phyloP scores from a whole-genome alignment of 2,888 invertebrate genomes.

The Hanleya hanleyi region DNA sequence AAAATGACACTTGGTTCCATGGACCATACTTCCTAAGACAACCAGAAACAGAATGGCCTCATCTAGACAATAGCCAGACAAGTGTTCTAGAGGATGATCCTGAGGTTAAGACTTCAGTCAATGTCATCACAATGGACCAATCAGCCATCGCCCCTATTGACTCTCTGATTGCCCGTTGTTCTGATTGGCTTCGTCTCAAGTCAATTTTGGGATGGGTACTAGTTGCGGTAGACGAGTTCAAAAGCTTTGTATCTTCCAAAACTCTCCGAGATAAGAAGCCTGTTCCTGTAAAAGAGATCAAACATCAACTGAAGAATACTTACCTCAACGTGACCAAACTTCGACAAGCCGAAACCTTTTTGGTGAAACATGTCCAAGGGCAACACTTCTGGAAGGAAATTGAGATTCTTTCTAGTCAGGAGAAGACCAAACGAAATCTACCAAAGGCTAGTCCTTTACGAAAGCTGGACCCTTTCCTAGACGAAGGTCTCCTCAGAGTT shows the following conservation, averaged over 20 bases:
- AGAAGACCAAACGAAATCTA: background rate
- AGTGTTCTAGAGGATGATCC: background rate
- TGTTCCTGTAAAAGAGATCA: background rate
- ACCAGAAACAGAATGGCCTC: background rate
- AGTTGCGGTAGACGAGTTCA: background rate
- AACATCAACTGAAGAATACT: background rate
- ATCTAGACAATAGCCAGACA: background rate
- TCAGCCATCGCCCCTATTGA: background rate
- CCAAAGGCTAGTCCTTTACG: constrained; percentile 1
- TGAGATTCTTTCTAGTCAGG: background rate
- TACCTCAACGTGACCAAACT: background rate
- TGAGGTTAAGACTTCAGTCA: background rate
- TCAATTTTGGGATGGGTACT: background rate
- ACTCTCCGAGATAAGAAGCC: background rate
- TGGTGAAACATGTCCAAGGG: background rate
- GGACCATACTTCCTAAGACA: background rate
- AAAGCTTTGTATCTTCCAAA: background rate
- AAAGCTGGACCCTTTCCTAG: no score
- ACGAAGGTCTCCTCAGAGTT: background rate
- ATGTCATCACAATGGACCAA: background rate
- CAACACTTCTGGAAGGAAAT: constrained; percentile 1
- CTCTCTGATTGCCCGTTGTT: background rate
- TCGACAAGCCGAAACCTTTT: background rate
- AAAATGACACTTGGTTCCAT: background rate
- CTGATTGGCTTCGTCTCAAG: background rate